Conservation (phyloP, 1,140 invertebrate species). For the Zophobas morio region DNA sequence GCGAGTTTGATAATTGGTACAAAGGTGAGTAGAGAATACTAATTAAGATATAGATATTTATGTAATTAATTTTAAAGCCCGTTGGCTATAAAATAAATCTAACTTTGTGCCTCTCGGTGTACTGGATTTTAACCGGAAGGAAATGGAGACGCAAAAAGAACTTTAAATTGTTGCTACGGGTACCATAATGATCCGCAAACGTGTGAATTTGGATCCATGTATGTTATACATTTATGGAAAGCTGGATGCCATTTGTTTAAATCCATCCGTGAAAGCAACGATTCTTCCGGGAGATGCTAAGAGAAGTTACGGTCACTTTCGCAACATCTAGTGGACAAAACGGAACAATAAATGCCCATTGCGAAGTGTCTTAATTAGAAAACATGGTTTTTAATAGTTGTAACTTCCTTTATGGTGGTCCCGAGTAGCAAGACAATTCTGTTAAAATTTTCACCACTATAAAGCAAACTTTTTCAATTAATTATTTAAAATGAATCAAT, state of each 20-base stretch:
- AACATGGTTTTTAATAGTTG: constrained; percentile 1
- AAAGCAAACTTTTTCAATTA: not conserved
- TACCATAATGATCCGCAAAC: not conserved
- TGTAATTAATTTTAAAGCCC: no score
- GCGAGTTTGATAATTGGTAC: no score
- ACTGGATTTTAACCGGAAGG: no score
- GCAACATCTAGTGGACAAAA: constrained; percentile 2
- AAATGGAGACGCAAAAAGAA: no score
- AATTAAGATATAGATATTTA: no score
- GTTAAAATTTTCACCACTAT: not conserved
- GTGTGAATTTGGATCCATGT: not conserved
- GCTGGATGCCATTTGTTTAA: not conserved
- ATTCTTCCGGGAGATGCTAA: not conserved
- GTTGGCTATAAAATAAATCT: no score
- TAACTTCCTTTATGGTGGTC: not conserved
- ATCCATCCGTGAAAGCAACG: not conserved
- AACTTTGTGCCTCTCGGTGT: no score
- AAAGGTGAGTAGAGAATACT: no score
- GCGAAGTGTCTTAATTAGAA: not conserved
- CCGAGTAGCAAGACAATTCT: not conserved
- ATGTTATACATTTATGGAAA: not conserved
- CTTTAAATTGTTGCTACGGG: no score
- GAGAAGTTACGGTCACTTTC: constrained; percentile 1
- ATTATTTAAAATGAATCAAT: not conserved
- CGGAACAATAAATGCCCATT: not conserved